Evolutionary conservation across 1,140 invertebrate genomes (phyloP), one percentile per base, ranked within the genome.

Genomic region (Augochlora pura): DNA sequence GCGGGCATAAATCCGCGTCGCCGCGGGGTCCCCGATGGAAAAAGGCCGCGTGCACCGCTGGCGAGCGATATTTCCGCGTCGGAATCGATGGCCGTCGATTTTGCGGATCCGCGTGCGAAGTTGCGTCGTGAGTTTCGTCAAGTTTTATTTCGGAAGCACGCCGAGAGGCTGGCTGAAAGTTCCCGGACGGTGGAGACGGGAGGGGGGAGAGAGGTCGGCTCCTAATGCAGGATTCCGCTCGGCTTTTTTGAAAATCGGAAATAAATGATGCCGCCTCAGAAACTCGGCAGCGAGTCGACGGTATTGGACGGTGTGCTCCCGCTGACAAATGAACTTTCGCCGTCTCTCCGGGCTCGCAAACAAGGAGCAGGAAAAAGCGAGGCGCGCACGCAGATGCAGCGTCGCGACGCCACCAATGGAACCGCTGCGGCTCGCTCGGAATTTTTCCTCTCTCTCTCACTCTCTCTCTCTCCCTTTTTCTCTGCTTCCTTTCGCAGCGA

Each of bases 261-360:
- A 76, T 67, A 67, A 59, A 76, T 64, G 60, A 64, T 73, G 49
- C 23, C 42, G n/a, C 66, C 39, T 59, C 18, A 46, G 42, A 46
- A 46, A 46, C 42, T 46, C 42, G 42, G 42, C 42, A 12, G 14
- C 18, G 49, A 6, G 16, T 52, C 49, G 54, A 57, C 54, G 49
- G 23, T 32, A 32, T 32, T 52, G 16, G 21, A 46, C 3, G 23
- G 4, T 10, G 73, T 62, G 60, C 10, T 38, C 7, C 57, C 25
- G 42, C n/a, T 70, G 75, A 77, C 66, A 52, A 70, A 77, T 77
- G 75, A 70, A 77, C 66, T 62, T 39, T 21, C 39, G 5, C 2
- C 66, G 67, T 46, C 23, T 16, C 39, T 46, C 21, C 9, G 14
- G 12, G 1, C 39, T 49, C 16, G 4, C 54, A n/a, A n/a, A n/a